Conservation (phyloP, 1,140 invertebrate species). For the Sycophaga agraensis region DNA sequence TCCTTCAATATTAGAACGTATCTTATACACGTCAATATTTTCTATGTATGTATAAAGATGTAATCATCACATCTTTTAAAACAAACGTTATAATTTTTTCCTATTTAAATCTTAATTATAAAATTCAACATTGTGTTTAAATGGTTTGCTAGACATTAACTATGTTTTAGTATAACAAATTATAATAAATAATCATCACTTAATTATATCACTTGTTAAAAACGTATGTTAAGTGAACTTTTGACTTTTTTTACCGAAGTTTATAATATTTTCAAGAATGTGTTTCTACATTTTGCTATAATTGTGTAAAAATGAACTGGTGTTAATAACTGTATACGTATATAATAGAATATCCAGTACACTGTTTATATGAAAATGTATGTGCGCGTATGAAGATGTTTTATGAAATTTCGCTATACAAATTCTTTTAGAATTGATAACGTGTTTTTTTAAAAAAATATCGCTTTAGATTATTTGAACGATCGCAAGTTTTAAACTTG, state of each 20-base stretch:
- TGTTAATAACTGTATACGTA: too few species aligned
- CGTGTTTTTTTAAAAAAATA: conserved; percentile 25
- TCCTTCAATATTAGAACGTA: neutral
- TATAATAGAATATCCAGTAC: too few species aligned
- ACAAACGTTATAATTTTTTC: neutral
- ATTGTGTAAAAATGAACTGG: too few species aligned
- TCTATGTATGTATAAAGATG: neutral
- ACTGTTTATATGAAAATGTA: too few species aligned
- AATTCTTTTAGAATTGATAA: conserved; percentile 23
- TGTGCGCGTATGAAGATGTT: neutral
- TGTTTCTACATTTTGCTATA: too few species aligned
- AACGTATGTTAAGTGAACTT: neutral
- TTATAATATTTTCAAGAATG: too few species aligned
- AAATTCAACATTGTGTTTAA: neutral
- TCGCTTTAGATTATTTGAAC: conserved; percentile 21
- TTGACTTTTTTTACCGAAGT: too few species aligned
- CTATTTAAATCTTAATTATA: neutral
- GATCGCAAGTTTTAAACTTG: conserved; percentile 21
- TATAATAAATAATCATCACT: neutral
- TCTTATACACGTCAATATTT: neutral
- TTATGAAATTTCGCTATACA: conserved; percentile 17
- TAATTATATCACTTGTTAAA: neutral
- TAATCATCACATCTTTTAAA: neutral
- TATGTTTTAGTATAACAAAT: neutral
- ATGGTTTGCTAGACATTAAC: neutral